Evolutionary conservation across 2,888 invertebrate species (phyloP), one percentile per base, ranked within the genome.

Genomic region (Chrysodeixis includens): DNA sequence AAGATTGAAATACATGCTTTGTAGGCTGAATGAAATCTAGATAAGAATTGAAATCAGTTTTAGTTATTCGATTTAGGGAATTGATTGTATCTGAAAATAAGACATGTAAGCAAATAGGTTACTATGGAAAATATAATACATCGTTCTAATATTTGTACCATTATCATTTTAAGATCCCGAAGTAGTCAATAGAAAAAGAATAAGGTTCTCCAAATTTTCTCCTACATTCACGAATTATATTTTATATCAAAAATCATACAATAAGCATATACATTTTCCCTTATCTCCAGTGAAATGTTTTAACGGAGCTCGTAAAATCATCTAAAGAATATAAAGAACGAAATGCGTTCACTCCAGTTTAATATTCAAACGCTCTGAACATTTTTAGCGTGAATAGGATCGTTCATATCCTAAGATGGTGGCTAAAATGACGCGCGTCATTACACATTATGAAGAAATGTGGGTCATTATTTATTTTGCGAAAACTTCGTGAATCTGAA

Each of bases 1-100:
- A 58, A 52, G 52, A 65, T 61, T 70, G 51, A 66, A 66, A 70
- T 75, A 66, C 62, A 46, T 63, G 56, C 59, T 56, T 56, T 26
- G 3, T 56, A 56, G 49, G 56, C 58, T 56, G 40, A 30, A 32
- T 61, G 59, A 52, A 61, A 56, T 63, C 22, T 54, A 22, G 49
- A 61, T 44, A 44, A 62, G 22, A 22, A 55, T 30, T 35, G 26
- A 20, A 56, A 56, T 62, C 49, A 62, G 56, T 56, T 65, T 44
- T 0, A 16, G 2, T 9, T n/a, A 51, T 44, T 12, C 53, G 16
- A 54, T 35, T 35, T 14, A 59, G 20, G 56, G 0, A 55, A 60
- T 57, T 35, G 26, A 51, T 62, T 8, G 18, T 14, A 46, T 46
- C 12, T 16, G 44, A 44, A 16, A 14, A 44, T 16, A 7, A 16